Percentiles rank a stretch among this genome's conserved stretches.
phyloP scores from a whole-genome alignment of 2,888 invertebrate genomes.

The Catotricha subobsoleta region DNA sequence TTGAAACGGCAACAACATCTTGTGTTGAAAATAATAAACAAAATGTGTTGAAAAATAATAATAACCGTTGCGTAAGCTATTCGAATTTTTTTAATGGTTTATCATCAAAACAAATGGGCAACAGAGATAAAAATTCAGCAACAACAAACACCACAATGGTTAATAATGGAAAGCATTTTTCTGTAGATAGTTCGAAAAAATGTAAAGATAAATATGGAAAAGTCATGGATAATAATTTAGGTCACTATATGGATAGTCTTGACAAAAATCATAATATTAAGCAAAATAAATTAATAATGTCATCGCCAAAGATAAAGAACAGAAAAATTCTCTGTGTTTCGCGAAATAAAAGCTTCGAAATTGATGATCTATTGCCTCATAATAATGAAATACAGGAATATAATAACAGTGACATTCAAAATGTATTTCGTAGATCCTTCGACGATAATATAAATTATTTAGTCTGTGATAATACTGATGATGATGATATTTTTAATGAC shows the following conservation, averaged over 20 bases:
- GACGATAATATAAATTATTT: conserved; percentile 1
- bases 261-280: not conserved
- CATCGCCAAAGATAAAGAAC: no score
- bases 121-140: not conserved
- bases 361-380: no score
- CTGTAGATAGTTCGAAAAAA: no score
- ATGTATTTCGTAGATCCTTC: not conserved
- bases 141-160: no score
- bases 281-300: no score
- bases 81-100: no score
- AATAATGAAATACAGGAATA: no score
- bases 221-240: not conserved
- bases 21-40: conserved; percentile 2
- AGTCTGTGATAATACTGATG: not conserved
- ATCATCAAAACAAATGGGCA: not conserved
- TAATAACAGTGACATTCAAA: no score
- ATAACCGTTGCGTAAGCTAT: not conserved
- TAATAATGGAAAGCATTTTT: not conserved
- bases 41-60: not conserved
- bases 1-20: not conserved
- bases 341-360: no score
- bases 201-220: not conserved
- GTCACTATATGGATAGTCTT: not conserved
- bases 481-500: not conserved
- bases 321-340: no score